Conservation (phyloP, 1,140 invertebrate species). For the Eciton burchellii region DNA sequence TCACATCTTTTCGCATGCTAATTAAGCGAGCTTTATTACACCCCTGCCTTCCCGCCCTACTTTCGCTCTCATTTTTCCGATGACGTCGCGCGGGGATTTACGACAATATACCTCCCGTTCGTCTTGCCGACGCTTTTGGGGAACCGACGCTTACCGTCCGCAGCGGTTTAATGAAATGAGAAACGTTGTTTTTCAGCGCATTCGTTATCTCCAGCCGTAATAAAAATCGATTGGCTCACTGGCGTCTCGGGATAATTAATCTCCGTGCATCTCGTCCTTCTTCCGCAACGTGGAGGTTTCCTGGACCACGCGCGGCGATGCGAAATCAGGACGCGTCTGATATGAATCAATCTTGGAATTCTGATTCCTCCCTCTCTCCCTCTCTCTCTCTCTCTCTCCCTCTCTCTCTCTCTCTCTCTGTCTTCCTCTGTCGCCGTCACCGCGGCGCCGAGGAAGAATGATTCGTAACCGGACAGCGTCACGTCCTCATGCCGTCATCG, state of each 20-base stretch:
- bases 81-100: slow-evolving; percentile 45
- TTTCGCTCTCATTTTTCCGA: slow-evolving; percentile 42
- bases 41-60: background rate
- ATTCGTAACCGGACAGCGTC: slow-evolving; percentile 18
- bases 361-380: background rate
- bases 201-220: background rate
- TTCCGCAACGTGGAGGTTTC: no score
- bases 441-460: slow-evolving; percentile 4
- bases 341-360: slow-evolving; percentile 6
- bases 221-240: slow-evolving; percentile 39
- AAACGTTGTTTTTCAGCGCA: slow-evolving; percentile 19
- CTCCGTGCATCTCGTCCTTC: slow-evolving; percentile 6
- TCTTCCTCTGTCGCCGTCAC: slow-evolving; percentile 3
- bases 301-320: no score
- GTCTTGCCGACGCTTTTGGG: slow-evolving; percentile 4
- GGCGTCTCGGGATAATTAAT: slow-evolving; percentile 22
- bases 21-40: slow-evolving; percentile 59
- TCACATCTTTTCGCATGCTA: slow-evolving; percentile 56
- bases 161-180: slow-evolving; percentile 28
- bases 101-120: slow-evolving; percentile 11
- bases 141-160: background rate
- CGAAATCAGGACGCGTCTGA: background rate
- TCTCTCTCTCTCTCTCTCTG: background rate
- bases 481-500: slow-evolving; percentile 56
- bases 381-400: background rate